Evolutionary conservation across 2,888 invertebrate genomes (phyloP).

Genomic region (Agriopis marginaria): DNA sequence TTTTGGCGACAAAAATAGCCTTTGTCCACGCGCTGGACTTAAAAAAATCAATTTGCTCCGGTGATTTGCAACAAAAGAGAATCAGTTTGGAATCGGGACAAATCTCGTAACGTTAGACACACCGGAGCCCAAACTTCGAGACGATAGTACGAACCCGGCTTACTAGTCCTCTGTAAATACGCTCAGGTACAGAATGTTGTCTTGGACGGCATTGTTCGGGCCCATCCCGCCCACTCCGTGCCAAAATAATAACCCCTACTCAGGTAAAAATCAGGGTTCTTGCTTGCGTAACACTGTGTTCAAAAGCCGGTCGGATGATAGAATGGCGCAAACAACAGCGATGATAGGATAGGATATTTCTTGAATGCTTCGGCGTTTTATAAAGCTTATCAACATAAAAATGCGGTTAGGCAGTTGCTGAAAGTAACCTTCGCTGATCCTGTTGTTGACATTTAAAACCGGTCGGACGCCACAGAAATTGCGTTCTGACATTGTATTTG

Average conservation of each 20-base stretch:
- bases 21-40: conserved; percentile 59
- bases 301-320: conserved; percentile 70
- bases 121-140: conserved; percentile 65
- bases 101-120: conserved; percentile 70
- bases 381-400: conserved; percentile 28
- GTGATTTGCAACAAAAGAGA: conserved; percentile 58
- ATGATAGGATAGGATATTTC: conserved; percentile 40
- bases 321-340: conserved; percentile 71
- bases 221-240: conserved; percentile 74
- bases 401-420: conserved; percentile 62
- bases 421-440: conserved; percentile 37
- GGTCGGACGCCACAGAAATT: conserved; percentile 46
- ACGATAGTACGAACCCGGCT: conserved; percentile 49
- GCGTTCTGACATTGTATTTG: conserved; percentile 50
- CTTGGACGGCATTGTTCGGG: conserved; percentile 65
- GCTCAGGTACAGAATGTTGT: conserved; percentile 78
- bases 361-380: conserved; percentile 52
- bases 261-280: conserved; percentile 78
- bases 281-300: conserved; percentile 79
- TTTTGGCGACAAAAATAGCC: conserved; percentile 61
- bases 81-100: conserved; percentile 48
- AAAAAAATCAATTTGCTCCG: conserved; percentile 66
- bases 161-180: conserved; percentile 77
- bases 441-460: conserved; percentile 53
- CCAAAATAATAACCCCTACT: conserved; percentile 71